These are phyloP conservation scores for Calephelis perditalis DNA, from an alignment of 2,888 invertebrate genomes.

Conservation along the genomic window DNA sequence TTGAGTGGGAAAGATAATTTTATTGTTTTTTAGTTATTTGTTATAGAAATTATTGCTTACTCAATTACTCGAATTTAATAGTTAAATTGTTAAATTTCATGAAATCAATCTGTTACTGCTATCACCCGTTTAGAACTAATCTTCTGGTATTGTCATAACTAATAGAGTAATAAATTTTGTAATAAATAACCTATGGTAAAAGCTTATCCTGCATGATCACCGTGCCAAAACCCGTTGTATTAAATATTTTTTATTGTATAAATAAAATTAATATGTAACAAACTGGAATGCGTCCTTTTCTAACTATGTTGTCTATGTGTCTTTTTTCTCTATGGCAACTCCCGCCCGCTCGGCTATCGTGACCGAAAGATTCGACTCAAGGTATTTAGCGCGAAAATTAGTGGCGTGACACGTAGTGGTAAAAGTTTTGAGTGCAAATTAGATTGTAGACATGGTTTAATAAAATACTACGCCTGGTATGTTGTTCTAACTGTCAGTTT, in stretches of 20 bases:
- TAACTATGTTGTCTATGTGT: constrained; percentile 82
- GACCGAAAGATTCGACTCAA: constrained; percentile 77
- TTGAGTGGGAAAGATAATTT: too few species aligned
- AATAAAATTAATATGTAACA: constrained; percentile 27
- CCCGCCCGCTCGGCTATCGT: constrained; percentile 81
- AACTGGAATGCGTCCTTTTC: constrained; percentile 76
- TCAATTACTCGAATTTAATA: too few species aligned
- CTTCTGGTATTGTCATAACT: too few species aligned
- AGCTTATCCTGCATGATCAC: constrained; percentile 46
- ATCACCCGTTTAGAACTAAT: too few species aligned
- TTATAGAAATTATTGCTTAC: too few species aligned
- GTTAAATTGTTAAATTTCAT: too few species aligned
- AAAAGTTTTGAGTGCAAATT: constrained; percentile 61
- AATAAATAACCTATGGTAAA: constrained; percentile 21
- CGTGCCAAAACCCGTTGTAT: constrained; percentile 43
- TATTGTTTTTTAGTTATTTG: too few species aligned
- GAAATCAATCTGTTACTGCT: too few species aligned
- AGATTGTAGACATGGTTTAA: constrained; percentile 34
- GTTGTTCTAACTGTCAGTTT: too few species aligned
- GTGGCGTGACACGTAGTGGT: constrained; percentile 56
- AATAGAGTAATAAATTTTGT: neutral
- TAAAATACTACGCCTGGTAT: too few species aligned
- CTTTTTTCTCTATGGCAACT: constrained; percentile 84
- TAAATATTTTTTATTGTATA: constrained; percentile 7
- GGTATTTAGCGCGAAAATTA: constrained; percentile 43